Percentiles rank a stretch among this genome's conserved stretches.
These are phyloP conservation scores for Lytechinus pictus DNA, from an alignment of 35 echinoderm and acorn worm species.

Conservation along the genomic window DNA sequence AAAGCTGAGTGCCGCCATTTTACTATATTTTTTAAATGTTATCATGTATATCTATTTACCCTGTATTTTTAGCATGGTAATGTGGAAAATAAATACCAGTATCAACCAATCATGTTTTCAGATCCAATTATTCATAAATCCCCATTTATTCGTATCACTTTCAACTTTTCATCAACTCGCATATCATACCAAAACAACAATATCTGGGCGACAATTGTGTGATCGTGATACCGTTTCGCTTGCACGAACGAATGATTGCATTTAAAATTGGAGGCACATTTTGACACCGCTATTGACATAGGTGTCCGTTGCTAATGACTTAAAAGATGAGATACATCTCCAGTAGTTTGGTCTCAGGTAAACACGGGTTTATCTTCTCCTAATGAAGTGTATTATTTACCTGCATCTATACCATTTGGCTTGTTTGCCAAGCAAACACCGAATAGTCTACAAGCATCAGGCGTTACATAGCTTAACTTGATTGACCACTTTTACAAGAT, in stretches of 20 bases:
- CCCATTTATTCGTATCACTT: not conserved
- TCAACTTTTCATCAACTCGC: not conserved
- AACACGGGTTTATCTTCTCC: not conserved
- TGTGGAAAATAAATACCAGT: no score
- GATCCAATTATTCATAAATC: no score
- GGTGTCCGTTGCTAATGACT: conserved; percentile 16
- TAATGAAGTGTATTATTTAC: not conserved
- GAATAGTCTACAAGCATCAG: not conserved
- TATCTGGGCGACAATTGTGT: not conserved
- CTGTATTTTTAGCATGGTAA: no score
- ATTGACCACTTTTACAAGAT: not conserved
- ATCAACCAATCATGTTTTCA: no score
- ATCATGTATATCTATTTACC: no score
- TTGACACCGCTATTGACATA: not conserved
- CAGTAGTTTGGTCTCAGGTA: not conserved
- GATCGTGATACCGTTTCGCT: not conserved
- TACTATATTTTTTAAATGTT: no score
- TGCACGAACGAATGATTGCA: not conserved
- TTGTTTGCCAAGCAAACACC: not conserved
- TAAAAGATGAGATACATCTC: not conserved
- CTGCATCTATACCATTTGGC: not conserved
- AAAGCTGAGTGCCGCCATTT: no score
- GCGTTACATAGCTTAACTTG: not conserved
- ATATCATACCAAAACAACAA: not conserved
- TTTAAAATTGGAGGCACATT: not conserved